These are phyloP conservation scores for Pogoniulus pusillus DNA, from an alignment of 2,797 vertebrate genomes.

Conservation along the genomic window DNA sequence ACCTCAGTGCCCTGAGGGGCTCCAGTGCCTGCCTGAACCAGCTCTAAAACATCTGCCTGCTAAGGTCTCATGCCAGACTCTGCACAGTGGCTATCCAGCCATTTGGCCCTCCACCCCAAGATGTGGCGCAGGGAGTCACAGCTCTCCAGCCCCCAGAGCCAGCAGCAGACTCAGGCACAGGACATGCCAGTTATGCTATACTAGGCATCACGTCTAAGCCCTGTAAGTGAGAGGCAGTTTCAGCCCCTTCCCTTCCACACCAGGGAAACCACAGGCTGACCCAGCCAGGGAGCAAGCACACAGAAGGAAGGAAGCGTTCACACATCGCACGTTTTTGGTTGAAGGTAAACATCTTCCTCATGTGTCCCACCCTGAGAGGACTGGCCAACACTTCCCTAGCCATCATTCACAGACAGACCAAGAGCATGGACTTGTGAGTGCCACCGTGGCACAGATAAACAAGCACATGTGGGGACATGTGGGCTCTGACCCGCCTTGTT, in stretches of 20 bases:
- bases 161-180: rapidly evolving
- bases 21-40: rapidly evolving
- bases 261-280: constrained; percentile 39
- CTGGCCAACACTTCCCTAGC: not conserved
- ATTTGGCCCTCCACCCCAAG: rapidly evolving
- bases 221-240: not conserved
- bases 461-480: rapidly evolving
- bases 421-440: not conserved
- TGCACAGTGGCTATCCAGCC: rapidly evolving
- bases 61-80: not conserved
- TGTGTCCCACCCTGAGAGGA: rapidly evolving
- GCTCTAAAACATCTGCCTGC: not conserved
- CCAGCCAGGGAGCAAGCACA: not conserved
- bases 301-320: constrained; percentile 54
- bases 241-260: constrained; percentile 8
- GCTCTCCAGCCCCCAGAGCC: not conserved
- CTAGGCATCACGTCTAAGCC: not conserved
- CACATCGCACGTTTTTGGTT: not conserved
- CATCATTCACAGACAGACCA: not conserved
- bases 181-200: rapidly evolving
- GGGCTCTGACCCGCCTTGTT: not conserved
- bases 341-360: constrained; percentile 40
- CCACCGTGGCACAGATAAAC: not conserved
- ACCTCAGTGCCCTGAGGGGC: not conserved
- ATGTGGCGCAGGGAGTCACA: rapidly evolving